Evolutionary conservation across 92 coral and sea anemone species (phyloP), one percentile per base, ranked within the genome.

Genomic region (Parazoanthus swiftii): DNA sequence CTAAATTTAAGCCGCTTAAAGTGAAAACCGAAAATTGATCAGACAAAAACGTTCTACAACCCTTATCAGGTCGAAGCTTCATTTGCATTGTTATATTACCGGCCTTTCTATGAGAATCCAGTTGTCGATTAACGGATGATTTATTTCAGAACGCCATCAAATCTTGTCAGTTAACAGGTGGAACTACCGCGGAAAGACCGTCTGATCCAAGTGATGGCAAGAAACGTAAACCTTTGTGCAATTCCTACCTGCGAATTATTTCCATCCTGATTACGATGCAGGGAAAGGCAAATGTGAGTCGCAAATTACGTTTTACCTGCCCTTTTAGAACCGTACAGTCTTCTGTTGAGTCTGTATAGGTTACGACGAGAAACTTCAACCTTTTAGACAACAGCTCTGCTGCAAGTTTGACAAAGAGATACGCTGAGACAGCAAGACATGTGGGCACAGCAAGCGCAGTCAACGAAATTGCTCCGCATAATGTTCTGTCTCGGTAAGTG

Each of bases 401-500:
- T 81, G 85, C 26, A n/a, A 21, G 25, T 21, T 74, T 39, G 48
- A 38, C 33, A 29, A 29, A 29, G 33, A 29, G 33, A 29, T 29
- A 29, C 33, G 33, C 33, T 44, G 81, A 77, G 37, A 58, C 74
- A 81, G 74, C 74, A 39, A 81, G 50, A 63, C 85, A 63, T 16
- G 85, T 5, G 42, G 16, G 44, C 71, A 56, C 85, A 81, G 85
- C 85, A 63, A 81, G 85, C 13, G 72, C 85, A 59, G 11, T 81
- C 73, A 81, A 20, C 72, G 42, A 81, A 37, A 21, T 25, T 81
- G 74, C 72, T 81, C 74, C 71, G 16, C 74, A 59, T 81, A 42
- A 18, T 59, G 63, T 63, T 81, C 20, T 81, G 72, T 63, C 54
- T 81, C 8, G 85, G 85, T 81, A 59, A 81, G 85, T 81, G n/a